These are phyloP conservation scores for Lutraria lutraria DNA, from an alignment of 2,888 invertebrate genomes.

Conservation along the genomic window DNA sequence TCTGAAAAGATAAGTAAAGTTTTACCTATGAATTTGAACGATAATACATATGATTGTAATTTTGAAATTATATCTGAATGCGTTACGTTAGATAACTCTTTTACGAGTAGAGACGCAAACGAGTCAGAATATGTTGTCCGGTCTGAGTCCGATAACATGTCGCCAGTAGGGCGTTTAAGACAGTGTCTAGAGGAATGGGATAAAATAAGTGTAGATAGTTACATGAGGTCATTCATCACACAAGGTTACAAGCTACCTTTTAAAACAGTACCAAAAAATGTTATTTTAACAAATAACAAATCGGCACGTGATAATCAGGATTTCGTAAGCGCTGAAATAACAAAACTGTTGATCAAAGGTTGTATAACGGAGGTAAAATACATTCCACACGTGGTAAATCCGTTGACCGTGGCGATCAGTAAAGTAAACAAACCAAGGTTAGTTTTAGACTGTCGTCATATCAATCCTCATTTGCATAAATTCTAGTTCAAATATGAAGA, in stretches of 20 bases:
- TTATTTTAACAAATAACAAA: not conserved
- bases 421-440: conserved; percentile 41
- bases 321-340: conserved; percentile 11
- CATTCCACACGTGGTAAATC: conserved; percentile 38
- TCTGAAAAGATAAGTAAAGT: not conserved
- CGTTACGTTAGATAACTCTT: not conserved
- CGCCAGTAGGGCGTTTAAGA: not conserved
- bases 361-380: conserved; percentile 35
- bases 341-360: conserved; percentile 32
- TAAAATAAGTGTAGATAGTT: not conserved
- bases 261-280: not conserved
- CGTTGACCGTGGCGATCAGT: conserved; percentile 50
- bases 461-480: conserved; percentile 46
- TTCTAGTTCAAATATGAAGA: conserved; percentile 55
- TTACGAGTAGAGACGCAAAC: not conserved
- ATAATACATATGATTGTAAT: not conserved
- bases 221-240: not conserved
- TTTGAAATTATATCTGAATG: not conserved
- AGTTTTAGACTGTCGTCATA: conserved; percentile 54
- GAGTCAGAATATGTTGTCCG: not conserved
- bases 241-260: not conserved
- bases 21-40: too few species aligned
- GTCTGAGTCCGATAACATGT: not conserved
- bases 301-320: not conserved
- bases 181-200: not conserved